Conservation (phyloP, 2,797 vertebrate species). For the Acrossocheilus fasciatus region DNA sequence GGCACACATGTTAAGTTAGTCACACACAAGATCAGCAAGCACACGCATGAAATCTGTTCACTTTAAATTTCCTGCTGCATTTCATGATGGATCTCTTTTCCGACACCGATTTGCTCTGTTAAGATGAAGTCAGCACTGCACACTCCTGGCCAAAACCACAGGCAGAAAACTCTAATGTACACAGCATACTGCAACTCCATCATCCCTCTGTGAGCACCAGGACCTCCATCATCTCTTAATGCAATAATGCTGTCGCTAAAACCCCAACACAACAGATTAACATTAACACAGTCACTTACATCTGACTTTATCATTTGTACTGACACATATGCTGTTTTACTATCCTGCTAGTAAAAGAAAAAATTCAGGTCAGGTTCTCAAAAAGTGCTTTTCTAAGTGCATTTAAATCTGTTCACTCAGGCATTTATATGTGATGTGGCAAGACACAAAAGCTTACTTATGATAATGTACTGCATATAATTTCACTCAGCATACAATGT, state of each 20-base stretch:
- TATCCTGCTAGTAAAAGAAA: neutral
- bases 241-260: conserved; percentile 32
- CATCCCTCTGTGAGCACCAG: conserved; percentile 1
- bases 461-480: neutral
- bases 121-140: conserved; percentile 32
- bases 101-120: conserved; percentile 30
- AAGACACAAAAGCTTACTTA: conserved; percentile 12
- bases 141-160: conserved; percentile 37
- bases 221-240: conserved; percentile 32
- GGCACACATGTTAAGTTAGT: neutral
- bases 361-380: neutral
- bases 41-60: conserved; percentile 27
- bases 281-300: conserved; percentile 24
- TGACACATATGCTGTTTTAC: conserved; percentile 5
- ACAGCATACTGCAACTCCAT: conserved; percentile 21
- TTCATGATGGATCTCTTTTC: conserved; percentile 36
- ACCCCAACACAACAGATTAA: conserved; percentile 31
- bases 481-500: conserved; percentile 2
- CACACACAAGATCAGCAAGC: neutral
- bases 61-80: conserved; percentile 15
- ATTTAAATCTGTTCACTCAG: conserved; percentile 10
- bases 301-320: conserved; percentile 7
- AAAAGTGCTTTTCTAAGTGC: conserved; percentile 7
- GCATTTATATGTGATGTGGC: conserved; percentile 6
- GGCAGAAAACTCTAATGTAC: conserved; percentile 18